These are phyloP conservation scores for Liparis tanakae DNA, from an alignment of 2,797 vertebrate genomes.

Conservation along the genomic window DNA sequence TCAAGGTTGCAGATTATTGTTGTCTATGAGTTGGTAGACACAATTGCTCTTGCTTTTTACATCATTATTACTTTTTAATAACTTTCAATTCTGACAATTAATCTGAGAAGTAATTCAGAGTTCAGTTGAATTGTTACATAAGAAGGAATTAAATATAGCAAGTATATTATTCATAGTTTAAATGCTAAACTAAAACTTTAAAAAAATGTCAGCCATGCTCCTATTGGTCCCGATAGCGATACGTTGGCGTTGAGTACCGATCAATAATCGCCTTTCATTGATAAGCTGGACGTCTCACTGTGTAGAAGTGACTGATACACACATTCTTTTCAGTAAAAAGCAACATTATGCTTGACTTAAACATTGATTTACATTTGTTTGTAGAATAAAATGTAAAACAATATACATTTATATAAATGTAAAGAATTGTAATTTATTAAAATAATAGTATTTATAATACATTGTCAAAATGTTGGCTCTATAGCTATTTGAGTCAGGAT, in stretches of 20 bases:
- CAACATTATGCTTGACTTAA: background rate
- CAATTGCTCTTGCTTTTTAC: background rate
- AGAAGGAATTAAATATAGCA: constrained; percentile 14
- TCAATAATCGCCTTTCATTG: background rate
- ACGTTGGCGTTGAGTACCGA: background rate
- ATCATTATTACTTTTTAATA: background rate
- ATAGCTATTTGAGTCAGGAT: background rate
- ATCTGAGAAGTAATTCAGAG: background rate
- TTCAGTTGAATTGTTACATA: background rate
- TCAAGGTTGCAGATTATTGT: background rate
- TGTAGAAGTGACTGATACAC: background rate
- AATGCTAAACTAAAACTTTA: background rate
- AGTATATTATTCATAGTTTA: background rate
- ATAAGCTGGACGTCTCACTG: background rate
- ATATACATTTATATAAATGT: background rate
- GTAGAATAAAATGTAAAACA: background rate
- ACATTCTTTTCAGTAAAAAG: background rate
- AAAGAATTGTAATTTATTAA: background rate
- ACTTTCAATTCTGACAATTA: background rate
- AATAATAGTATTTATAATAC: background rate
- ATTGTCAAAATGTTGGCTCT: background rate
- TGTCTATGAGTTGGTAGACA: background rate
- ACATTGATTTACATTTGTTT: background rate
- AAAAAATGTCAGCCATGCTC: background rate
- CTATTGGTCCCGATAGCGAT: too few relatives aligned